phyloP scores from a whole-genome alignment of 30 jellyfish, hydroid and myxozoan species.

The Turritopsis dohrnii region DNA sequence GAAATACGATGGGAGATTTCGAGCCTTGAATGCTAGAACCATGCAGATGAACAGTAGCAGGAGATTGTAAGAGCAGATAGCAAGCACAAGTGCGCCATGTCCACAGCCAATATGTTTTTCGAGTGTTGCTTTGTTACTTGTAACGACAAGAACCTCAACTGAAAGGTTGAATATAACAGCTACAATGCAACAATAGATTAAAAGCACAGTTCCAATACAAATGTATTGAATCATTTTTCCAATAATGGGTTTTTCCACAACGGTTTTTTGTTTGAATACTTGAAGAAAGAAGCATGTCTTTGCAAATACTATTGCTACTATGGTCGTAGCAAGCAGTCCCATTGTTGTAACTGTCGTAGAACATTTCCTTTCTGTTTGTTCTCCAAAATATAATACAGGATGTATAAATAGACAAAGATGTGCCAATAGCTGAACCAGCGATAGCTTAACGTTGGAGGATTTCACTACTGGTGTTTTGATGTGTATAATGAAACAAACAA shows the following conservation, averaged over 20 bases:
- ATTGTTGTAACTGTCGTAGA: background rate
- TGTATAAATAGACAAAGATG: background rate
- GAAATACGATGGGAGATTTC: background rate
- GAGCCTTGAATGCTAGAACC: background rate
- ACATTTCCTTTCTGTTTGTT: background rate
- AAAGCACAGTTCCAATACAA: background rate
- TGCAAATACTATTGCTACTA: background rate
- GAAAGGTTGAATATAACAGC: background rate
- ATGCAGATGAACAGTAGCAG: background rate
- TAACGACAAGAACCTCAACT: background rate
- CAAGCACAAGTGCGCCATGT: background rate
- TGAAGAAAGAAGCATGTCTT: background rate
- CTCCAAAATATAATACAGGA: background rate
- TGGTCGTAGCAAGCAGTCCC: background rate
- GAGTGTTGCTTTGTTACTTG: background rate
- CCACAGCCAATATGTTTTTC: background rate
- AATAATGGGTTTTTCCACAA: background rate
- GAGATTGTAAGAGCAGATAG: background rate
- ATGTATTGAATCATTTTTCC: background rate
- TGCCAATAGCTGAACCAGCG: background rate
- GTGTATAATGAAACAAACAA: background rate
- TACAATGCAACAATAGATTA: background rate
- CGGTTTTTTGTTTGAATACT: background rate
- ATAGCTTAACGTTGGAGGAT: background rate
- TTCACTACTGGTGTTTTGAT: background rate